These are phyloP conservation scores for Panagrolaimus sp. DNA, from an alignment of 1,140 invertebrate species.

Conservation along the genomic window DNA sequence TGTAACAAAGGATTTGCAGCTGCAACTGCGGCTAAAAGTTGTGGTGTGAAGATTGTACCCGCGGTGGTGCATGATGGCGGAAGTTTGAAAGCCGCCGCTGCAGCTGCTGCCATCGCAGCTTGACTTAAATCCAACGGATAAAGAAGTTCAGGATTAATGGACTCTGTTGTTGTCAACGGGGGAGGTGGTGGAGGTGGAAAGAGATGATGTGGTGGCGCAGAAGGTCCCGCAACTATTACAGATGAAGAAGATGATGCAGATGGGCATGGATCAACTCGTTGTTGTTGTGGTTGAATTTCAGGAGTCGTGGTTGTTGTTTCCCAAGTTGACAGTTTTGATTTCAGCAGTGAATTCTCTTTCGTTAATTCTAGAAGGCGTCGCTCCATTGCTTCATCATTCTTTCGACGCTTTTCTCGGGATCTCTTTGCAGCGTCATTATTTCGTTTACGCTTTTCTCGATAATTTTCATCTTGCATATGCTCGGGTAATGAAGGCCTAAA, in stretches of 20 bases:
- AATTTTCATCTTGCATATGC: slow-evolving; percentile 57
- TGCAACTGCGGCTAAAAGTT: background rate
- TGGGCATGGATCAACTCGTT: background rate
- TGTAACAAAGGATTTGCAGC: background rate
- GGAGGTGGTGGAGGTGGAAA: background rate
- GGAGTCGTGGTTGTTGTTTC: background rate
- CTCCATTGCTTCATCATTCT: slow-evolving; percentile 57
- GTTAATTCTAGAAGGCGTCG: slow-evolving; percentile 23
- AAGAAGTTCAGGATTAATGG: background rate
- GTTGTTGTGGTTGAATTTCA: too few relatives aligned
- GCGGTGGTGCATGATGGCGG: background rate
- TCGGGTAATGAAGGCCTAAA: background rate
- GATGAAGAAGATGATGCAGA: background rate
- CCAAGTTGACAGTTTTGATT: slow-evolving; percentile 10
- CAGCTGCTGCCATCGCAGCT: background rate
- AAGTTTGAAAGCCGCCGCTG: slow-evolving; percentile 5
- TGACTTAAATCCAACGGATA: background rate
- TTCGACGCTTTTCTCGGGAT: slow-evolving; percentile 60
- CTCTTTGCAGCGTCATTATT: slow-evolving; percentile 62
- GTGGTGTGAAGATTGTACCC: background rate
- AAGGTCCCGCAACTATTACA: background rate
- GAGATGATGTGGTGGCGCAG: background rate
- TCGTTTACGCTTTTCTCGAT: slow-evolving; percentile 61
- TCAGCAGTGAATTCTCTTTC: slow-evolving; percentile 26
- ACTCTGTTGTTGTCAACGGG: background rate